These are phyloP conservation scores for Pteronura brasiliensis DNA, from an alignment of 2,113 vertebrate species.

Conservation along the genomic window DNA sequence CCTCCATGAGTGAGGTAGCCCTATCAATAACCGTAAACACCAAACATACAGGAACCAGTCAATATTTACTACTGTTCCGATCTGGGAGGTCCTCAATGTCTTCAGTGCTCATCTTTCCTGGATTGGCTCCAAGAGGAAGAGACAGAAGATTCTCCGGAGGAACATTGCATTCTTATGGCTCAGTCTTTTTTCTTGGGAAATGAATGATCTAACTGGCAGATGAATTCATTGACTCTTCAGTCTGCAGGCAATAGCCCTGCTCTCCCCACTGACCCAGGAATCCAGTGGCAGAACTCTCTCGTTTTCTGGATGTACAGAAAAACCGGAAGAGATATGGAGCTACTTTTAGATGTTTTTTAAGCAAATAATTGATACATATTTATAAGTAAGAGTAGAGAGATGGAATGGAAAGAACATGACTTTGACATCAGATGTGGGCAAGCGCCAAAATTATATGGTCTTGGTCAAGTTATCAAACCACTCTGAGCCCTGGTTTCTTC, in stretches of 20 bases:
- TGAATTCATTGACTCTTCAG: conserved; percentile 33
- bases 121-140: background rate
- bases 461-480: background rate
- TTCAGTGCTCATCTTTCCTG: background rate
- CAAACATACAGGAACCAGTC: background rate
- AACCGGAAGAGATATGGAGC: background rate
- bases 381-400: background rate
- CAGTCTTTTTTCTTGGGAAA: background rate
- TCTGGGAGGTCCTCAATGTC: background rate
- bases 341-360: background rate
- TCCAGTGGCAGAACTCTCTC: background rate
- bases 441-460: background rate
- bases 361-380: background rate
- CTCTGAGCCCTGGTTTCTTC: background rate
- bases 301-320: background rate
- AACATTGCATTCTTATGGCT: conserved; percentile 4
- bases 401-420: background rate
- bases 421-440: background rate
- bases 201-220: conserved; percentile 13
- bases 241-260: background rate
- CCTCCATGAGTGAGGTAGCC: background rate
- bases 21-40: background rate
- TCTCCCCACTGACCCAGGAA: background rate
- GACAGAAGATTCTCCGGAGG: background rate
- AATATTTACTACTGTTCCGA: background rate